Evolutionary conservation across 2,888 invertebrate species (phyloP).

Genomic region (Amiota communis): DNA sequence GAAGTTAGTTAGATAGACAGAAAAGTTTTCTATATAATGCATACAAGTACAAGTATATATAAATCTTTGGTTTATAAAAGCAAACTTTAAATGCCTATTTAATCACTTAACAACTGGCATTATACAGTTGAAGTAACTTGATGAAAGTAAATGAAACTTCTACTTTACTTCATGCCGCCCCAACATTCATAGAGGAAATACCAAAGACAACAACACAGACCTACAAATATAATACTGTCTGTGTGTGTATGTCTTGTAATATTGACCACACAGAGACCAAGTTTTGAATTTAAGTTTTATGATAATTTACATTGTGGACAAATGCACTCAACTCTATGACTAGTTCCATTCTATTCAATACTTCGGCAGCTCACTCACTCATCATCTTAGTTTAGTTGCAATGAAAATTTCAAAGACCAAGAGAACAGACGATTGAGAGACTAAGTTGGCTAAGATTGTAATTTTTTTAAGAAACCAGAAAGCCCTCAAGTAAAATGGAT

Average conservation of each 20-base stretch:
- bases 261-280: not conserved
- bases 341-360: too few species aligned
- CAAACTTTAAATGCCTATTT: constrained; percentile 1
- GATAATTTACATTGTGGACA: constrained; percentile 28
- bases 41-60: too few species aligned
- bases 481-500: constrained; percentile 24
- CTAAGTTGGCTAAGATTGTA: not conserved
- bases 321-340: constrained; percentile 5
- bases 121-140: constrained; percentile 11
- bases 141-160: not conserved
- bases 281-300: constrained; percentile 24
- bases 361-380: too few species aligned
- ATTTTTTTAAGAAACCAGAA: not conserved
- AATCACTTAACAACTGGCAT: constrained; percentile 24
- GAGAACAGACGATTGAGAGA: not conserved
- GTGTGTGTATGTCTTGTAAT: too few species aligned
- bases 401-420: constrained; percentile 8
- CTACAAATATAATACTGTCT: too few species aligned
- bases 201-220: too few species aligned
- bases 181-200: not conserved
- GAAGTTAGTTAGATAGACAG: too few species aligned
- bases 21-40: too few species aligned
- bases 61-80: too few species aligned
- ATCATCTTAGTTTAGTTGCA: not conserved
- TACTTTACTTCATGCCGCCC: not conserved